phyloP scores from a whole-genome alignment of 2,113 vertebrate species.

The Platysternon megacephalum region DNA sequence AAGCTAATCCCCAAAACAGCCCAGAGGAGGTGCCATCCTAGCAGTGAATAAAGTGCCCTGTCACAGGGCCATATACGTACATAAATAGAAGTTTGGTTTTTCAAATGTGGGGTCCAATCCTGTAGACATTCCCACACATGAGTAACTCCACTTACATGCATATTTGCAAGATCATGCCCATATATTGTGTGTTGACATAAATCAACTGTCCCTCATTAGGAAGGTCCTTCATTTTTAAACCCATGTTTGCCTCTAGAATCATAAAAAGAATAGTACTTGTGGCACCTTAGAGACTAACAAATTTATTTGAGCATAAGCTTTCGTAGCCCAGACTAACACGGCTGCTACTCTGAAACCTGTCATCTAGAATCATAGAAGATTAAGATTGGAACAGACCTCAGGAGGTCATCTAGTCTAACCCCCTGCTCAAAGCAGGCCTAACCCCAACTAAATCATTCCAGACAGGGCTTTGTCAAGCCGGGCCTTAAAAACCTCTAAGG shows the following conservation, averaged over 20 bases:
- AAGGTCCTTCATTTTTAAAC: conserved; percentile 12
- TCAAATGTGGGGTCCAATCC: background rate
- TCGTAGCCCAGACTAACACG: too few species aligned
- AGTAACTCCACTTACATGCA: background rate
- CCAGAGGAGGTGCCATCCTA: background rate
- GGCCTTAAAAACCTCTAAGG: too few species aligned
- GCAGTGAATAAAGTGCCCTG: background rate
- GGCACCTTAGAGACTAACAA: too few species aligned
- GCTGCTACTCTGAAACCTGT: too few species aligned
- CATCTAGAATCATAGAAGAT: background rate
- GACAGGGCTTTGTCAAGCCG: too few species aligned
- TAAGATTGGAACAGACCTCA: too few species aligned
- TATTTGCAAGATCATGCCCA: background rate
- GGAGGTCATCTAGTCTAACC: too few species aligned
- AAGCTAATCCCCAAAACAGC: background rate
- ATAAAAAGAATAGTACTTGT: too few species aligned
- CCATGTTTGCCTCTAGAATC: background rate
- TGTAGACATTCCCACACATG: background rate
- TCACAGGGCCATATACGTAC: background rate
- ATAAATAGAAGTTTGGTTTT: conserved; percentile 8
- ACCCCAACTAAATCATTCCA: too few species aligned
- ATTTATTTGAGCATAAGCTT: too few species aligned
- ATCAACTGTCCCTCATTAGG: background rate
- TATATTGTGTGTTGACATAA: background rate
- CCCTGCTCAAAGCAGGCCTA: too few species aligned